Base-by-base conservation (phyloP, 2,797 vertebrate species). In the Melanogrammus aeglefinus region DNA sequence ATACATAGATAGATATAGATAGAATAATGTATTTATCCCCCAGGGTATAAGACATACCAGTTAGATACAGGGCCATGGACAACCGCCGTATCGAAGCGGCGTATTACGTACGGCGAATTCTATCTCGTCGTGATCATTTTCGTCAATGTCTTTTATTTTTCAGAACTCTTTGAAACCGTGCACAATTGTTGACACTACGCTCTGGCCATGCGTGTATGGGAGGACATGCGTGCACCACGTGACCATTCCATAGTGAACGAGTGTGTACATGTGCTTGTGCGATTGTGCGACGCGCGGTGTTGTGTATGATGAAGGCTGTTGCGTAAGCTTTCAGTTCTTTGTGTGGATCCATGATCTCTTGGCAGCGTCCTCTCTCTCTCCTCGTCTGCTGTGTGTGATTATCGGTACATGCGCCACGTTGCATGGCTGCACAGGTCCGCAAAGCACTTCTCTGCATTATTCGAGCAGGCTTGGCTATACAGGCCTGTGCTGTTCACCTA, bases 261-360 rank as follows among this genome's bases (percentile, higher is more conserved):
- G 41, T 57, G 76, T 72, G 70, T 36, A 38, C 27, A 12, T 27
- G 38, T 44, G 78, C 47, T 31, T 79, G 27, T 38, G 21, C 29
- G 77, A 29, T 73, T 29, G n/a, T 69, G n/a, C 27, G 8, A 33
- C 16, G 63, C 31, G 6, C 74, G 74, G 73, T 35, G 74, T 73
- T 51, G n/a, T 69, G 41, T 79, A 57, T 35, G 72, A 35, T 35
- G 69, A 12, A 16, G 12, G 75, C 18, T 76, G 81, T 88, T 91
- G 78, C 63, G 21, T 88, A 90, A 91, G 78, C 71, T 6, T 29
- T 66, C 75, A 9, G 73, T 57, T 73, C 73, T 74, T 85, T 36
- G 27, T 71, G 80, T 75, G 18, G 76, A 79, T 87, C 80, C 41
- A 24, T 51, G 83, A 76, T 78, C 73, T 76, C 76, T 78, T 77